Evolutionary conservation across 2,797 vertebrate genomes (phyloP), one percentile per base, ranked within the genome.

Genomic region (Leptodactylus fallax): DNA sequence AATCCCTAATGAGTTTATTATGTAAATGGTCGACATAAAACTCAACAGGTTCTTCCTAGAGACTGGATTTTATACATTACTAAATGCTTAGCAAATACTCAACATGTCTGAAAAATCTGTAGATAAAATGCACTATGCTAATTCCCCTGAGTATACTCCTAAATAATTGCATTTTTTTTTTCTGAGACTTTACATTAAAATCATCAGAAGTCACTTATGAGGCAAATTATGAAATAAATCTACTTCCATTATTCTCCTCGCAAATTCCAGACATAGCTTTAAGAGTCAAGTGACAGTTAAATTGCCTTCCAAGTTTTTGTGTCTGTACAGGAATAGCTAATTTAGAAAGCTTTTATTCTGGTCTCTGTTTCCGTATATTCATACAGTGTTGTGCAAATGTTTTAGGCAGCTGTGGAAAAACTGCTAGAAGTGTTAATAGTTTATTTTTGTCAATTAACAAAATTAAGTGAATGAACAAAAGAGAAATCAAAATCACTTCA

Each of bases 201-300:
- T 85, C 6, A 51, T 49, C 16, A 79, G 9, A 67, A 79, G 60
- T 10, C 21, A 53, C 45, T 23, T 47, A 53, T 69, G 58, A 21
- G n/a, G 56, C 51, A 60, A 76, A 53, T 72, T 60, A 81, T 49
- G 0, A 55, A 23, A n/a, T n/a, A 81, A 23, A 65, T 87, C 45
- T 87, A 47, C 53, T 63, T 87, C 69, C 67, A 55, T 60, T 55
- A 7, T 51, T 76, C 27, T 77, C 21, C n/a, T 79, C 8, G n/a
- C 23, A 3, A 47, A 56, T 80, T 67, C 45, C 17, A 80, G 6
- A 71, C 53, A 74, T 55, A 25, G 16, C 19, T 74, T 19, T 27
- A 60, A 45, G 53, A 81, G 27, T 45, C 58, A 63, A 84, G 27
- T 51, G 71, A 85, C 71, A 76, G 67, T 6, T 51, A 47, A 63